Evolutionary conservation across 2,888 invertebrate genomes (phyloP), one percentile per base, ranked within the genome.

Genomic region (Xanthorhoe designata): DNA sequence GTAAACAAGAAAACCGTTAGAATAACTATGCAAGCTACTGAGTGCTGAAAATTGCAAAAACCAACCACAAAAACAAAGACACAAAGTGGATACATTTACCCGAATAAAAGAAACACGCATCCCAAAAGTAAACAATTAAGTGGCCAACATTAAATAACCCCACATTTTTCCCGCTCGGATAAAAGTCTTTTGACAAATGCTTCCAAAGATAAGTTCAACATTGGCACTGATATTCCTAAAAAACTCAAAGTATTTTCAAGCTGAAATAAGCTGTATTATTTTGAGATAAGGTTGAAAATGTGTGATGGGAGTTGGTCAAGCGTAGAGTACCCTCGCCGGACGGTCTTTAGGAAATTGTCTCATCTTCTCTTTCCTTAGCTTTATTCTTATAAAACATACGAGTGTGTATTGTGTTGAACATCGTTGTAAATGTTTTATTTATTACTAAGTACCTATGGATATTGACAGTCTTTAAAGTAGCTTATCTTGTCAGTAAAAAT

Each of bases 301-400:
- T n/a, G 51, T 45, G 13, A 47, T 38, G 15, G 52, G 50, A 54
- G 61, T 57, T 64, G 70, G 70, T 70, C 68, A 72, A 70, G 67
- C 61, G 52, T 15, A 58, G 69, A 56, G 65, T 63, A 57, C 63
- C 52, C 66, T 19, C 69, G 45, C 66, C 66, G 67, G 69, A 66
- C 67, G 69, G 68, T 70, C 72, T 74, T 71, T 73, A 72, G 70
- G 72, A 74, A 74, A 74, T 74, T 70, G 74, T 71, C 70, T 64
- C 64, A 63, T 61, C 59, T 60, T 62, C 60, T 67, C 64, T 64
- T 73, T 63, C 61, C 53, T 62, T 59, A 54, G 50, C 53, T 61
- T 66, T 66, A 57, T 66, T 66, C 45, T 60, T 18, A 15, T 35
- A 24, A 64, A 69, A 69, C 57, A 58, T 42, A 69, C 38, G 66